Percentiles rank a stretch among this genome's conserved stretches.
Evolutionary conservation across 1,140 invertebrate species (phyloP).

Genomic region (Cardiocondyla obscurior): DNA sequence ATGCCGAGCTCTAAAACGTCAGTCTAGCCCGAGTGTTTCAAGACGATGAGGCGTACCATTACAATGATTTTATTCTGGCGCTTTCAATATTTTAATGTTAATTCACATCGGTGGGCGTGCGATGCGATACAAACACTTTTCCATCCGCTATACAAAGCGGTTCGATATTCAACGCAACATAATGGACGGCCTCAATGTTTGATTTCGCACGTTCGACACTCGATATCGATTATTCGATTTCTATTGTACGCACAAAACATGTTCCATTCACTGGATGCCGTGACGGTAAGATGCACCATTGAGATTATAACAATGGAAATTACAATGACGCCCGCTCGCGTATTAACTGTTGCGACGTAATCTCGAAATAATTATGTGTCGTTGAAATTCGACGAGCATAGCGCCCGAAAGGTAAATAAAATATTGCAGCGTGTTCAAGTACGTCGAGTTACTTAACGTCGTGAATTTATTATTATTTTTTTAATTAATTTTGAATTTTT

Average conservation of each 20-base stretch:
- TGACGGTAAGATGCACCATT: slow-evolving; percentile 44
- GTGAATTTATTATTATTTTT: not conserved
- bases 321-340: slow-evolving; percentile 23
- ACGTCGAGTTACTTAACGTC: not conserved
- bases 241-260: slow-evolving; percentile 31
- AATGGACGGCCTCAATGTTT: slow-evolving; percentile 52
- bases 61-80: slow-evolving; percentile 48
- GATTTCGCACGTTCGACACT: slow-evolving; percentile 50
- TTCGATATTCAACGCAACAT: slow-evolving; percentile 47
- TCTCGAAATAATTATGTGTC: slow-evolving; percentile 39
- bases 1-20: slow-evolving; percentile 17
- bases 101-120: slow-evolving; percentile 29
- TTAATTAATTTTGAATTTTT: too few species aligned
- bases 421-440: not conserved
- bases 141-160: slow-evolving; percentile 1
- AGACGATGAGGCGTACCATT: slow-evolving; percentile 21
- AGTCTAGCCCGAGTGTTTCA: slow-evolving; percentile 33
- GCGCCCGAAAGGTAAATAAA: not conserved
- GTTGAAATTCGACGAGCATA: not conserved
- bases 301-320: slow-evolving; percentile 46
- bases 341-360: slow-evolving; percentile 34
- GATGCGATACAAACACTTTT: slow-evolving; percentile 48
- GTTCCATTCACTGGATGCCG: slow-evolving; percentile 20
- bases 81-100: slow-evolving; percentile 57
- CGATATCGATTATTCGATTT: slow-evolving; percentile 53